Base-by-base conservation (phyloP, 2,113 vertebrate species). In the Lophochroa leadbeateri region DNA sequence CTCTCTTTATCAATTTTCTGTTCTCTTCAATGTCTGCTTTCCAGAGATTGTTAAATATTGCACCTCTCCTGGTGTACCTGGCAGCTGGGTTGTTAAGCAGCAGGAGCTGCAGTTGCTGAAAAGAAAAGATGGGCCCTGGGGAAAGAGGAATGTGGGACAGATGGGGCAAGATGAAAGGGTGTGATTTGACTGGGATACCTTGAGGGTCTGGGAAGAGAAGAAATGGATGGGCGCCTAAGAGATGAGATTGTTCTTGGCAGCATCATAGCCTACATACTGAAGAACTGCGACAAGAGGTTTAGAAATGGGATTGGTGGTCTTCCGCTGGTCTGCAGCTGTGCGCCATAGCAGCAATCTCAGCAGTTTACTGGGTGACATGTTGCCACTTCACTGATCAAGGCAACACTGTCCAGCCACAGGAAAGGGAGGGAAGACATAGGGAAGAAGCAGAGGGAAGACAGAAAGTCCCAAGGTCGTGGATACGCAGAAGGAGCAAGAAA, bases 191-290 rank as follows among this genome's bases (percentile, higher is more conserved):
- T 79, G 3, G 5, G 70, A 64, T 72, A 85, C 70, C 92, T 96
- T 19, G 68, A 80, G 92, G 88, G 85, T 82, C 70, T 88, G 67
- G 33, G 39, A 24, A 19, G 67, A 77, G 82, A 75, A 79, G 65
- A 29, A 72, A 79, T 79, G 85, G 82, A 57, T 52, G 85, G 70
- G 78, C 65, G 90, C 94, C 69, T 53, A 2, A 31, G 70, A 94
- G 92, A 96, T 86, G 88, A 86, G 88, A 95, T 97, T 80, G 67
- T 49, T 94, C 20, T 29, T 92, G 94, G 92, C 96, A 97, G 92
- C 95, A 80, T 88, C 95, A 92, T 46, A 6, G 67, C 75, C 83
- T 39, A 11, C 35, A 7, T 27, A 27, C 47, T 6, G 70, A 76
- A 86, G 92, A n/a, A 1, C 39, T 65, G 90, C 1, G 29, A 96